phyloP scores from a whole-genome alignment of 2,888 invertebrate species.

The Melanargia galathea region DNA sequence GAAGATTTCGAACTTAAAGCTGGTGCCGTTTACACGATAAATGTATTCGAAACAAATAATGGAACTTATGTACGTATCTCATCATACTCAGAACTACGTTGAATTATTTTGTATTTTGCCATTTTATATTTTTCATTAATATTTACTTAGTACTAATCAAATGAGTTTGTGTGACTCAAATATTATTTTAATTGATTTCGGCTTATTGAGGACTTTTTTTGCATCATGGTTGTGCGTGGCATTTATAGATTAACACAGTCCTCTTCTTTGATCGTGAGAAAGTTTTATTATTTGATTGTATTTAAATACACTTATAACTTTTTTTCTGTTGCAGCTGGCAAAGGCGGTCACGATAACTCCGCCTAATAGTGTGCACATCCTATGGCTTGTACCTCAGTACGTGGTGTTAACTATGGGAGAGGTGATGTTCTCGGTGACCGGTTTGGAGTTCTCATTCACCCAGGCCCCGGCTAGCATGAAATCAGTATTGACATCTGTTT shows the following conservation, averaged over 20 bases:
- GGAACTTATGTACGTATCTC: constrained; percentile 58
- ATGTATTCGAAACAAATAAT: constrained; percentile 64
- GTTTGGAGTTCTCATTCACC: constrained; percentile 97
- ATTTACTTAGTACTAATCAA: too few species aligned
- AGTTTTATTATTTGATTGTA: not conserved
- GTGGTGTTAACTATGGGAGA: constrained; percentile 95
- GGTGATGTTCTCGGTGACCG: constrained; percentile 97
- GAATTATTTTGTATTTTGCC: too few species aligned
- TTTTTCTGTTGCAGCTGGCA: constrained; percentile 51
- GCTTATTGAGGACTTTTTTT: not conserved
- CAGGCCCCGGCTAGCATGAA: constrained; percentile 97
- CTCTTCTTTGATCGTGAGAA: not conserved
- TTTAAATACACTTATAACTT: not conserved
- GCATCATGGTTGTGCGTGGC: not conserved
- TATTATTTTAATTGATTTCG: not conserved
- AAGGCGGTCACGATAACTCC: constrained; percentile 79
- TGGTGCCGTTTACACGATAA: constrained; percentile 86
- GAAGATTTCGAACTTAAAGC: constrained; percentile 66
- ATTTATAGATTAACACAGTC: not conserved
- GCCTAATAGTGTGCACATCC: constrained; percentile 89
- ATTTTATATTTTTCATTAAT: too few species aligned
- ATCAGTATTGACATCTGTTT: constrained; percentile 94
- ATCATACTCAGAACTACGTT: not conserved
- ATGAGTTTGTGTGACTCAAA: too few species aligned
- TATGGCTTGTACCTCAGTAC: constrained; percentile 96